Percentiles rank a stretch among this genome's conserved stretches.
Evolutionary conservation across 2,113 vertebrate species (phyloP).

Genomic region (Dendrocopos noguchii): DNA sequence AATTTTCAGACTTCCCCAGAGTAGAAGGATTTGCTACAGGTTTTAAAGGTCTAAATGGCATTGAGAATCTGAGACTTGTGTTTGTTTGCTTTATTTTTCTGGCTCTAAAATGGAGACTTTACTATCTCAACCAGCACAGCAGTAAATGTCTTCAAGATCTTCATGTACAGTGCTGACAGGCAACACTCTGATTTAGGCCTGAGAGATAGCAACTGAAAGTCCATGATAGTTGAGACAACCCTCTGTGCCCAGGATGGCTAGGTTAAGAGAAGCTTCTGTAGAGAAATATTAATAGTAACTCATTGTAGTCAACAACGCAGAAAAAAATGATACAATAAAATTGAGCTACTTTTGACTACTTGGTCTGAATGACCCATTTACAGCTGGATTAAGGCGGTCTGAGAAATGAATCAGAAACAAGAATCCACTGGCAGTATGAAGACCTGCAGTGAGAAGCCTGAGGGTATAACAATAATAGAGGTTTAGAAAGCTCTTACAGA

Average conservation of each 20-base stretch:
- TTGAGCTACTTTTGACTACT: background rate
- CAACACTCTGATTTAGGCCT: background rate
- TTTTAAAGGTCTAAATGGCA: background rate
- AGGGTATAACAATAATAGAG: background rate
- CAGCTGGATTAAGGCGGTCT: background rate
- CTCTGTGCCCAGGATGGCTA: background rate
- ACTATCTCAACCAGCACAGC: rapidly evolving
- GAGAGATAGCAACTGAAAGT: background rate
- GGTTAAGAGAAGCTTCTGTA: background rate
- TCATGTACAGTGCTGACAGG: background rate
- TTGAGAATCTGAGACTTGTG: background rate
- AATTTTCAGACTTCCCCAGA: background rate
- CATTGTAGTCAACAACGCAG: background rate
- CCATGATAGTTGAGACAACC: background rate
- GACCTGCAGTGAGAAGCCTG: background rate
- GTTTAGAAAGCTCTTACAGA: background rate
- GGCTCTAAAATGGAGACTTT: background rate
- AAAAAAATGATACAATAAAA: background rate
- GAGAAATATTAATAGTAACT: background rate
- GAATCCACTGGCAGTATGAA: background rate
- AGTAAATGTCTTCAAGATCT: background rate
- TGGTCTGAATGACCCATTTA: background rate
- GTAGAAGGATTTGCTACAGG: background rate
- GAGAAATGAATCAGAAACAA: background rate
- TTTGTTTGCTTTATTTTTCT: background rate